Percentiles rank a stretch among this genome's conserved stretches.
Evolutionary conservation across 2,113 vertebrate genomes (phyloP).

Genomic region (Mastomys natalensis): DNA sequence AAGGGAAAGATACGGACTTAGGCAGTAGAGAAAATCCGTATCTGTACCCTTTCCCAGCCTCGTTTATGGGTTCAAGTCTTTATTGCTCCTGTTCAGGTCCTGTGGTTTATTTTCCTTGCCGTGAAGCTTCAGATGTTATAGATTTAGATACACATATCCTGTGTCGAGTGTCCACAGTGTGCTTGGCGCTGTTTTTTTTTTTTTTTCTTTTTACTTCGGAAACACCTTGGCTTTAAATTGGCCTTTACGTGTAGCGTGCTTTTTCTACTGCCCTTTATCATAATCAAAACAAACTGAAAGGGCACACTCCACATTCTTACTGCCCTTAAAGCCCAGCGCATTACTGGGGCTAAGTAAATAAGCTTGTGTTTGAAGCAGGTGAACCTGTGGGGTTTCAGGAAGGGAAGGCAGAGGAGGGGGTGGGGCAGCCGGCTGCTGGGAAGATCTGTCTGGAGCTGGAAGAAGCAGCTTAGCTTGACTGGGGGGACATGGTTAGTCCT

Average conservation of each 20-base stretch:
- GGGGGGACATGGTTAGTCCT: not conserved
- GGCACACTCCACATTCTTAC: not conserved
- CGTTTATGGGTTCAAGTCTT: not conserved
- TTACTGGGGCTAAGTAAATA: not conserved
- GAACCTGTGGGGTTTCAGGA: not conserved
- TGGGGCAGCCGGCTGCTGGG: not conserved
- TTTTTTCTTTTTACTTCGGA: not conserved
- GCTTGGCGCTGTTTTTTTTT: not conserved
- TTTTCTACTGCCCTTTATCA: conserved; percentile 3
- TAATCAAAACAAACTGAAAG: conserved; percentile 1
- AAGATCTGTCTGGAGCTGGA: not conserved
- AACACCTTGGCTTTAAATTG: conserved; percentile 50
- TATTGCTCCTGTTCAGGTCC: not conserved
- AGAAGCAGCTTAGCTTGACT: not conserved
- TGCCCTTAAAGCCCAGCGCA: not conserved
- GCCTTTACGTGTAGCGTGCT: not conserved
- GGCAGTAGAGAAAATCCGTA: not conserved
- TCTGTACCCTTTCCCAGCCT: not conserved
- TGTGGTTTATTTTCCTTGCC: not conserved
- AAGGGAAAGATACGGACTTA: not conserved
- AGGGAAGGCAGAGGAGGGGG: not conserved
- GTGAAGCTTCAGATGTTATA: not conserved
- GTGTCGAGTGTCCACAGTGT: not conserved
- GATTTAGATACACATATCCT: not conserved
- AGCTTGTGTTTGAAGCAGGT: not conserved